phyloP scores from a whole-genome alignment of 2,113 vertebrate genomes.

The Sclerurus mexicanus region DNA sequence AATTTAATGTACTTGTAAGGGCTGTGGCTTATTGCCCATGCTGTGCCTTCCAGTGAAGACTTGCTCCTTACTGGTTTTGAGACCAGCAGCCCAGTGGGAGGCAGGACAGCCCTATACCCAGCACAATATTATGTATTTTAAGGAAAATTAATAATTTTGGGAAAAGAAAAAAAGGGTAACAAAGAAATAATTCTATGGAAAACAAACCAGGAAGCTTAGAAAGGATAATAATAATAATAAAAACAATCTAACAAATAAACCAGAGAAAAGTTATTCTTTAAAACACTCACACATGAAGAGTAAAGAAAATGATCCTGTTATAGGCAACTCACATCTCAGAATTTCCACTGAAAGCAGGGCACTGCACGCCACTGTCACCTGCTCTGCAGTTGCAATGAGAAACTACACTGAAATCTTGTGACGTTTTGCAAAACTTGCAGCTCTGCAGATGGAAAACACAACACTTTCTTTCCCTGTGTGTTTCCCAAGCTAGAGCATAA shows the following conservation, averaged over 20 bases:
- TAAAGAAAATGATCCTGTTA: neutral
- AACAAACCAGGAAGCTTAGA: neutral
- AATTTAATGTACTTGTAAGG: neutral
- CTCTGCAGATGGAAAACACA: neutral
- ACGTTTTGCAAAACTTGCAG: conserved; percentile 13
- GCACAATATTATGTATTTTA: neutral
- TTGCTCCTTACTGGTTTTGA: neutral
- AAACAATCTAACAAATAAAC: neutral
- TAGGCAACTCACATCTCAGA: neutral
- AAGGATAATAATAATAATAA: neutral
- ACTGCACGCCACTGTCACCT: neutral
- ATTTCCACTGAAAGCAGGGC: neutral
- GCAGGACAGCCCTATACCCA: neutral
- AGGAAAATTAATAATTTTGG: neutral
- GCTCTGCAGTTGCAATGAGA: neutral
- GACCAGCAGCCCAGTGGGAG: neutral
- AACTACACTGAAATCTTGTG: conserved; percentile 15
- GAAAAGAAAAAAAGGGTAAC: neutral
- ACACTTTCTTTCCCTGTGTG: neutral
- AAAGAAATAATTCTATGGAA: neutral
- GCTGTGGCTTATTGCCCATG: neutral
- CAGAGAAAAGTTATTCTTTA: neutral
- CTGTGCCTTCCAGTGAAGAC: neutral
- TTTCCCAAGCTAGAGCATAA: neutral
- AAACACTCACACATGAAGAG: neutral